A percentile compares a stretch with the other conserved stretches of the same genome.
These are phyloP conservation scores for Ormyrus labotus DNA, from an alignment of 2,888 invertebrate species.

Conservation along the genomic window DNA sequence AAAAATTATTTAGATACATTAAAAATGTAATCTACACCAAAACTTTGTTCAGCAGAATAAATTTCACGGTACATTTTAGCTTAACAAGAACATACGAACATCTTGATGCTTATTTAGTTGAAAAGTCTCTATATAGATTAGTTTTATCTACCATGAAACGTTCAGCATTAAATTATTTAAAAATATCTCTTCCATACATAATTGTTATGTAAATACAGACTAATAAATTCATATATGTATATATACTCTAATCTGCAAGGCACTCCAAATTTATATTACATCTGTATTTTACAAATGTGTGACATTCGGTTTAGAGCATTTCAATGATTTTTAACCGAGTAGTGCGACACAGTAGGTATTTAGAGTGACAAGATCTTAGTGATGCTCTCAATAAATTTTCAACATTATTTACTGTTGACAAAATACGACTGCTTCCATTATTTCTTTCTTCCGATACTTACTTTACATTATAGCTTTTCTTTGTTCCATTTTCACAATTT, in stretches of 20 bases:
- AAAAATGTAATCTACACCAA: conserved; percentile 54
- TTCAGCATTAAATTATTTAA: conserved; percentile 62
- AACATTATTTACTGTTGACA: conserved; percentile 38
- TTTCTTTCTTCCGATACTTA: conserved; percentile 28
- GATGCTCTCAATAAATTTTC: conserved; percentile 41
- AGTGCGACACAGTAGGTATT: conserved; percentile 51
- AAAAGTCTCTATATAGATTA: conserved; percentile 50
- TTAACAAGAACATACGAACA: conserved; percentile 53
- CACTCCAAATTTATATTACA: conserved; percentile 75
- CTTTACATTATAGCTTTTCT: conserved; percentile 30
- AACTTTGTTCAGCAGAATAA: conserved; percentile 39
- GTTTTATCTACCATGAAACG: conserved; percentile 56
- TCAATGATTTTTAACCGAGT: conserved; percentile 55
- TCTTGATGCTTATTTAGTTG: conserved; percentile 47
- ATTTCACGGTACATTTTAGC: conserved; percentile 35
- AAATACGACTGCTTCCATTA: conserved; percentile 36
- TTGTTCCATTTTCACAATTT: conserved; percentile 44
- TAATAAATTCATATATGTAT: conserved; percentile 63
- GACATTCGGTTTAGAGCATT: conserved; percentile 57
- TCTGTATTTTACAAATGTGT: conserved; percentile 71
- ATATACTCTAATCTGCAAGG: conserved; percentile 74
- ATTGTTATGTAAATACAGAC: conserved; percentile 64
- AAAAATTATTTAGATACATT: conserved; percentile 42
- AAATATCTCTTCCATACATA: conserved; percentile 61
- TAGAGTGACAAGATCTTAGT: conserved; percentile 53